Percentiles rank a stretch among this genome's conserved stretches.
phyloP scores from a whole-genome alignment of 2,113 vertebrate genomes.

The Hemicordylus capensis region DNA sequence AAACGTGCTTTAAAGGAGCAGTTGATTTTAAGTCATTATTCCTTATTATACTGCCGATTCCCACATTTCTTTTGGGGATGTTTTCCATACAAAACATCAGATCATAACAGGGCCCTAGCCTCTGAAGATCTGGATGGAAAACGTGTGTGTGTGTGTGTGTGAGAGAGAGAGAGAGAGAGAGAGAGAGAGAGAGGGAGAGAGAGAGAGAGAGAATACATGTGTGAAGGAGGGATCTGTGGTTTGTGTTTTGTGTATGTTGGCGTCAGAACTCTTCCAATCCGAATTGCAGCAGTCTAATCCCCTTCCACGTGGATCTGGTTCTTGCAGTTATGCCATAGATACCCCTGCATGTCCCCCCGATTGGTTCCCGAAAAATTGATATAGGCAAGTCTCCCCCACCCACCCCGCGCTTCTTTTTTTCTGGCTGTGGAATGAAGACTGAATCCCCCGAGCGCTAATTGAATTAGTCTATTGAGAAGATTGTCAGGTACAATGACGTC shows the following conservation, averaged over 20 bases:
- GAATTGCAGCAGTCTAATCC: not conserved
- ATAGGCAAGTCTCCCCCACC: not conserved
- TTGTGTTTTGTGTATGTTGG: no score
- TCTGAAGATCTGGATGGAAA: no score
- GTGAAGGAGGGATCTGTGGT: no score
- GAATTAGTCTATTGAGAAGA: conserved; percentile 83
- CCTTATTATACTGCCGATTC: no score
- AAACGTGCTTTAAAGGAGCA: no score
- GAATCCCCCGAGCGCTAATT: conserved; percentile 77
- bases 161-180: not conserved
- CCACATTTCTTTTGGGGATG: no score
- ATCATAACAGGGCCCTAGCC: no score
- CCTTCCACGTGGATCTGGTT: not conserved
- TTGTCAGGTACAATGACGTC: conserved; percentile 84
- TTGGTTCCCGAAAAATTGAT: not conserved
- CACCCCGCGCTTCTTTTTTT: conserved; percentile 59
- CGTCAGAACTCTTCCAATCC: not conserved
- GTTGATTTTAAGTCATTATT: no score
- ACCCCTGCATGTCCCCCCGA: not conserved
- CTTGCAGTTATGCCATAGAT: not conserved
- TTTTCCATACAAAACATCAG: no score
- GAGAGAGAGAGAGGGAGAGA: not conserved
- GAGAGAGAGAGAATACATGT: no score
- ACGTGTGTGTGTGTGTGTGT: not conserved
- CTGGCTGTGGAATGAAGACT: conserved; percentile 75